Evolutionary conservation across 2,888 invertebrate genomes (phyloP).

Genomic region (Resseliella maxima): DNA sequence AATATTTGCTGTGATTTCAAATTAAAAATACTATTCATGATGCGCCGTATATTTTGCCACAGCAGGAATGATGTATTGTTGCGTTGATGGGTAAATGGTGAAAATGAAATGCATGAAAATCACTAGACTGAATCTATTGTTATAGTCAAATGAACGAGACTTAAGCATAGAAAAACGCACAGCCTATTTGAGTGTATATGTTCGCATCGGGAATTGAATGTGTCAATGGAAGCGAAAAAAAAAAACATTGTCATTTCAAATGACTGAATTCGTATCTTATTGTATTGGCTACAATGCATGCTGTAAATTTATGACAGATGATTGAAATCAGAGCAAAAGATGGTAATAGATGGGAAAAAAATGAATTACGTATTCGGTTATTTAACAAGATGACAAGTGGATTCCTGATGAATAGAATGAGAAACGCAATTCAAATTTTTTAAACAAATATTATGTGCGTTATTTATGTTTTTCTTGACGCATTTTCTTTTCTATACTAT

Average conservation of each 20-base stretch:
- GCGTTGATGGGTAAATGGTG: neutral
- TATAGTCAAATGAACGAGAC: neutral
- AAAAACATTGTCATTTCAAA: no score
- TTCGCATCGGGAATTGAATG: neutral
- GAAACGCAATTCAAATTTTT: neutral
- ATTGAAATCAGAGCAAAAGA: constrained; percentile 28
- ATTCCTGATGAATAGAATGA: neutral
- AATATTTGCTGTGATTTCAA: constrained; percentile 14
- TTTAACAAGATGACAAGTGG: constrained; percentile 11
- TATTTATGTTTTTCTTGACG: neutral
- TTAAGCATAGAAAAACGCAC: neutral
- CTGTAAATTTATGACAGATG: constrained; percentile 26
- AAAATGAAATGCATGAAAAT: neutral
- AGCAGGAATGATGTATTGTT: neutral
- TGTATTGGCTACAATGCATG: neutral
- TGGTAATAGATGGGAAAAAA: neutral
- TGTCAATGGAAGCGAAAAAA: no score
- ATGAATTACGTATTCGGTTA: constrained; percentile 28
- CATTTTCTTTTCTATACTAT: neutral
- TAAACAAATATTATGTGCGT: constrained; percentile 11
- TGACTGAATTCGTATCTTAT: neutral
- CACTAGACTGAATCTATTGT: neutral
- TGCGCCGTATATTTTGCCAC: no score
- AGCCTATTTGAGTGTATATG: neutral
- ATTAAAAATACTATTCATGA: neutral